A percentile compares a stretch with the other conserved stretches of the same genome.
Evolutionary conservation across 2,113 vertebrate species (phyloP).

Genomic region (Ptilonorhynchus violaceus): DNA sequence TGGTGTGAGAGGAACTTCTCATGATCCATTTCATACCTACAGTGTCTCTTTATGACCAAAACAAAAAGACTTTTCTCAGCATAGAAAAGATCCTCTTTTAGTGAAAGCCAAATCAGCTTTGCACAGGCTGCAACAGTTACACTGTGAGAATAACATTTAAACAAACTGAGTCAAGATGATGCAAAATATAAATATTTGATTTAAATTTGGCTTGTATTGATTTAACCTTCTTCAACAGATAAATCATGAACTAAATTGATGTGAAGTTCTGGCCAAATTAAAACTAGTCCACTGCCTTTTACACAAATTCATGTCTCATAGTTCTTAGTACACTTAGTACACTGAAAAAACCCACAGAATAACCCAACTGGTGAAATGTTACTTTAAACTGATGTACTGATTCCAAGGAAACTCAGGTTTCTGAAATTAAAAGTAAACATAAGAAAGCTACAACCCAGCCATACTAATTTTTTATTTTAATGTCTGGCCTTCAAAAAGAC

Average conservation of each 20-base stretch:
- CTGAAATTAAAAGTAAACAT: not conserved
- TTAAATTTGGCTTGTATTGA: slow-evolving; percentile 48
- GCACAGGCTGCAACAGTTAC: not conserved
- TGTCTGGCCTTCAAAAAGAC: not conserved
- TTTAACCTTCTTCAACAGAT: slow-evolving; percentile 32
- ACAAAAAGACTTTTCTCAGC: not conserved
- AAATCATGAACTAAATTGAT: slow-evolving; percentile 50
- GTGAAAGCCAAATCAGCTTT: not conserved
- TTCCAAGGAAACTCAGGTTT: not conserved
- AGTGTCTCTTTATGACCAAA: not conserved
- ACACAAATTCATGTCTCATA: not conserved
- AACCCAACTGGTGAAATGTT: not conserved
- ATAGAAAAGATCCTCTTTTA: not conserved
- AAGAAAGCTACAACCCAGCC: not conserved
- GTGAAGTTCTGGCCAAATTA: not conserved
- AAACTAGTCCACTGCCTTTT: not conserved
- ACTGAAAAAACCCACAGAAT: not conserved
- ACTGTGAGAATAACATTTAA: slow-evolving; percentile 1
- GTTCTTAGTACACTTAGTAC: not conserved
- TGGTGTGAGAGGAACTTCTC: not conserved
- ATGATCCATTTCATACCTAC: not conserved
- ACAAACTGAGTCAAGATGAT: slow-evolving; percentile 46
- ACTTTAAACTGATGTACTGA: not conserved
- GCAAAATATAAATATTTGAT: slow-evolving; percentile 51
- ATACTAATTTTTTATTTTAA: not conserved